A percentile compares a stretch with the other conserved stretches of the same genome.
These are phyloP conservation scores for Trypoxylon attenuatum DNA, from an alignment of 2,888 invertebrate genomes.

Conservation along the genomic window DNA sequence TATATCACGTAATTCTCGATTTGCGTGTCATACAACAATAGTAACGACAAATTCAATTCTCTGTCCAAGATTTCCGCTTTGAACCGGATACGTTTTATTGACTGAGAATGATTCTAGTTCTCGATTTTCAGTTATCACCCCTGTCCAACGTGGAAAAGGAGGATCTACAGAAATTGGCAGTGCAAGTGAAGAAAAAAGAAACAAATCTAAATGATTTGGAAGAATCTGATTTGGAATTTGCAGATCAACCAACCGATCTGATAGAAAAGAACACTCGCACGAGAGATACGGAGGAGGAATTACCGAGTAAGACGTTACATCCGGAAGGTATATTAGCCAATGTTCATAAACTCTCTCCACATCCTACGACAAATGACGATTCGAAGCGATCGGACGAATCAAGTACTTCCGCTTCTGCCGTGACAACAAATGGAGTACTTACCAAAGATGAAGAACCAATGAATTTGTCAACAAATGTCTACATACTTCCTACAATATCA, in stretches of 20 bases:
- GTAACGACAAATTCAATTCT: conserved; percentile 9
- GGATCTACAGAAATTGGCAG: conserved; percentile 47
- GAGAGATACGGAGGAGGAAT: not conserved
- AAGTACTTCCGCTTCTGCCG: not conserved
- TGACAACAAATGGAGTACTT: not conserved
- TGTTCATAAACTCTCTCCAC: not conserved
- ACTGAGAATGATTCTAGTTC: too few relatives aligned
- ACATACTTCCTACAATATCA: not conserved
- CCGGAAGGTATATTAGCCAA: not conserved
- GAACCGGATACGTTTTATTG: too few relatives aligned
- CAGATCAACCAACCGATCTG: not conserved
- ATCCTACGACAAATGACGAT: not conserved
- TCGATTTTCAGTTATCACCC: conserved; percentile 46
- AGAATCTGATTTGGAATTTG: too few relatives aligned
- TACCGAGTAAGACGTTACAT: not conserved
- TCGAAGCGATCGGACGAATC: not conserved
- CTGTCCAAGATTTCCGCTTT: not conserved
- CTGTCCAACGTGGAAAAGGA: conserved; percentile 52
- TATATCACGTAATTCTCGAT: conserved; percentile 8
- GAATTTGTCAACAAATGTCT: not conserved
- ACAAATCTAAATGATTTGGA: conserved; percentile 56
- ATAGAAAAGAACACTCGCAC: too few relatives aligned
- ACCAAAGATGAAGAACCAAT: not conserved
- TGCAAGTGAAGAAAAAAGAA: conserved; percentile 56
- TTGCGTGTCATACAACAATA: conserved; percentile 10